phyloP scores from a whole-genome alignment of 2,888 invertebrate species.

The Antheraea yamamai region DNA sequence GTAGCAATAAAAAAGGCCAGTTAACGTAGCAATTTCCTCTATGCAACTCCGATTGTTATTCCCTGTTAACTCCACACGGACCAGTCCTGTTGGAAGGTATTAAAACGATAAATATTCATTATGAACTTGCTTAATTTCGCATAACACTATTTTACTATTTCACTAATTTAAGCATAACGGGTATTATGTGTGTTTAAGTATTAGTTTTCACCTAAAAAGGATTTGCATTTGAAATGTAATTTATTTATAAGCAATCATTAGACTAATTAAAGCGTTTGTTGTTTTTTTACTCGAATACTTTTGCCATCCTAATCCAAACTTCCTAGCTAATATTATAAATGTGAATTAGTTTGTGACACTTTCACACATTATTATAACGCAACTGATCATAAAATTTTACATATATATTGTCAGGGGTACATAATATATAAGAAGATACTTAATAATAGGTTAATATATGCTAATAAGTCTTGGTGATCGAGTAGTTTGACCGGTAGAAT shows the following conservation, averaged over 20 bases:
- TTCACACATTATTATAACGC: too few relatives aligned
- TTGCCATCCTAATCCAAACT: neutral
- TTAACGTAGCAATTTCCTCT: conserved; percentile 61
- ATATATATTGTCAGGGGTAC: too few relatives aligned
- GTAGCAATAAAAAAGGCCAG: conserved; percentile 53
- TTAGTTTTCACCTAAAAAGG: neutral
- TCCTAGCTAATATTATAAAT: too few relatives aligned
- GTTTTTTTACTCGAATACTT: neutral
- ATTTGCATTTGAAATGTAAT: conserved; percentile 14
- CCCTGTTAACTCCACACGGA: conserved; percentile 52
- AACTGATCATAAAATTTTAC: too few relatives aligned
- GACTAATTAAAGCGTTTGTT: neutral
- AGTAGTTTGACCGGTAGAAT: too few relatives aligned
- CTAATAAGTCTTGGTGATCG: too few relatives aligned
- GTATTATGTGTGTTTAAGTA: conserved; percentile 33
- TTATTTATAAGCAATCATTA: neutral
- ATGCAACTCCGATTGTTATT: conserved; percentile 65
- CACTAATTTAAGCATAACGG: conserved; percentile 70
- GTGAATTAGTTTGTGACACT: too few relatives aligned
- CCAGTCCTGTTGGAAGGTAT: conserved; percentile 69
- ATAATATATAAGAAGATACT: neutral
- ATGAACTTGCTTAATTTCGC: conserved; percentile 78
- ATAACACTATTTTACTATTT: conserved; percentile 73
- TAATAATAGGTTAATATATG: neutral
- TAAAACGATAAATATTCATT: conserved; percentile 80